phyloP scores from a whole-genome alignment of 2,888 invertebrate species.

The Galeruca laticollis region DNA sequence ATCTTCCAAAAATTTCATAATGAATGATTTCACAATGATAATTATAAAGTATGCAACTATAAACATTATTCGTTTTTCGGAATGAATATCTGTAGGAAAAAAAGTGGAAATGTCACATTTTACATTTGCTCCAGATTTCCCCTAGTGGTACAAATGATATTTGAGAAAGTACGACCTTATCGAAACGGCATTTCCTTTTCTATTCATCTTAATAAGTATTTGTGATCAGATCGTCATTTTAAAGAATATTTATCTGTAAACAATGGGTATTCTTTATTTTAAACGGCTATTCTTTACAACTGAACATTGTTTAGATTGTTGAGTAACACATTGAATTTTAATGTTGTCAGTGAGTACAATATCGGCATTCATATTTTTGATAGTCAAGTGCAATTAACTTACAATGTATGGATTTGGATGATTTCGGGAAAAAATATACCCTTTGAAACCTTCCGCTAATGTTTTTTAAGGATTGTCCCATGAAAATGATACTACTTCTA shows the following conservation, averaged over 20 bases:
- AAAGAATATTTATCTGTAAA: not conserved
- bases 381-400: too few relatives aligned
- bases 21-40: too few relatives aligned
- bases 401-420: too few relatives aligned
- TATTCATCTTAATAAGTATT: not conserved
- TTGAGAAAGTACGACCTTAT: conserved; percentile 3
- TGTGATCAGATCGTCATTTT: not conserved
- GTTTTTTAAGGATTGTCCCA: too few relatives aligned
- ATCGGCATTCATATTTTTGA: not conserved
- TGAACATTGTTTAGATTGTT: not conserved
- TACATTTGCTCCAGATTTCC: not conserved
- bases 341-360: not conserved
- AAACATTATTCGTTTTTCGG: too few relatives aligned
- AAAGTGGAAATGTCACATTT: too few relatives aligned
- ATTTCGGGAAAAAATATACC: too few relatives aligned
- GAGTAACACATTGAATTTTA: not conserved
- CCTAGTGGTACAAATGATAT: not conserved
- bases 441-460: too few relatives aligned
- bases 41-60: too few relatives aligned
- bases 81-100: too few relatives aligned
- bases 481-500: too few relatives aligned
- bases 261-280: conserved; percentile 6
- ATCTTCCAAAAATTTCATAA: too few relatives aligned
- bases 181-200: not conserved
- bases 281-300: conserved; percentile 8